Base-by-base conservation (phyloP, 2,797 vertebrate genomes). In the Amphiprion clarkii region DNA sequence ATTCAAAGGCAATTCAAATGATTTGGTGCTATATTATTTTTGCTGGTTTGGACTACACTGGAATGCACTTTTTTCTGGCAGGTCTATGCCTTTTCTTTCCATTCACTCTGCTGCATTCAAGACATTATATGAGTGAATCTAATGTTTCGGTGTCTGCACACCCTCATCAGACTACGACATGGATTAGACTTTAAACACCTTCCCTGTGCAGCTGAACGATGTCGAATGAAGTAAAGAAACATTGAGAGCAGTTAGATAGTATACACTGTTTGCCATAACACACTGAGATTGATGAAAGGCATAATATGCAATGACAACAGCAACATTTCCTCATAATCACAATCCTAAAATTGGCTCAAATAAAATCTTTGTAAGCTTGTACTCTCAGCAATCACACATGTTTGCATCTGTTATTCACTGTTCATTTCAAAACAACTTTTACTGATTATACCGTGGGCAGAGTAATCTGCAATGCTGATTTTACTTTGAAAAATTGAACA, bases 1-100 rank as follows among this genome's bases (percentile, higher is more conserved):
- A 79, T 46, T 10, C 40, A 54, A 79, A 44, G 39, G 9, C 14
- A 13, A 21, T 65, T 64, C 53, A 29, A 27, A 62, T 62, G 10
- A 67, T 27, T 31, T 62, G 48, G 27, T 52, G 10, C 59, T 57
- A 36, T 55, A 46, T 46, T 19, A 11, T 36, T 23, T 21, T 62
- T 46, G 13, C 49, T 36, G 4, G 27, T 44, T 23, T n/a, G 17
- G 2, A 53, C 10, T 49, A n/a, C 10, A 67, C 16, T 40, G 27
- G 27, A 16, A 23, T 68, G 17, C 10, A 60, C 8, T 56, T 62
- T 27, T 27, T 69, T 40, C 7, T 53, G 42, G 1, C 40, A 48
- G 36, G 10, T 67, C 17, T 58, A 17, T 39, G 6, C 56, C 6
- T 5, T 40, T 42, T 63, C 57, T 49, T 62, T 63, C 4, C n/a